Percentiles rank a stretch among this genome's conserved stretches.
These are phyloP conservation scores for Porites divaricata DNA, from an alignment of 92 coral and sea anemone species.

Conservation along the genomic window DNA sequence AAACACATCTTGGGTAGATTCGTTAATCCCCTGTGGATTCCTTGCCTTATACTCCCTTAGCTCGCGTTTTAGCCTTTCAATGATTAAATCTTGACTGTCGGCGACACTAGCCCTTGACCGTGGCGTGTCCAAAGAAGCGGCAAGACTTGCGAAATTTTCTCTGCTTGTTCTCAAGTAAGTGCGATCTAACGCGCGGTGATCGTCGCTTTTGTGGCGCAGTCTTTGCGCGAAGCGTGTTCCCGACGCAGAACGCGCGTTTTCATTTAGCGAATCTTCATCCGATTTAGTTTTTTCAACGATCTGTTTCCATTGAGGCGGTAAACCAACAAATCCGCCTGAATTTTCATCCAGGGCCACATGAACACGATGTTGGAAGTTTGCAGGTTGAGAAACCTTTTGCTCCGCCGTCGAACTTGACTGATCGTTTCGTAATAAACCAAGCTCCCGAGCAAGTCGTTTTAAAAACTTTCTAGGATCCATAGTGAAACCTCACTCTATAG, in stretches of 20 bases:
- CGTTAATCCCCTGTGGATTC: conserved; percentile 32
- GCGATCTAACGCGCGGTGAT: conserved; percentile 9
- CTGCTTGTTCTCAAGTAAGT: conserved; percentile 19
- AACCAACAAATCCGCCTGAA: conserved; percentile 78
- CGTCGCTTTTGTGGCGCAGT: neutral
- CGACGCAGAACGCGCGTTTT: conserved; percentile 24
- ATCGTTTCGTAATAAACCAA: conserved; percentile 16
- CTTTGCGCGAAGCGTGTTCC: conserved; percentile 27
- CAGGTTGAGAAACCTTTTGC: conserved; percentile 69
- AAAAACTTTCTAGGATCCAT: conserved; percentile 48
- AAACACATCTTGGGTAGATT: conserved; percentile 21
- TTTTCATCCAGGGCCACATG: conserved; percentile 76
- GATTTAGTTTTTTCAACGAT: conserved; percentile 43
- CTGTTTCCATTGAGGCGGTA: conserved; percentile 86
- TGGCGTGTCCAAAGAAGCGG: conserved; percentile 49
- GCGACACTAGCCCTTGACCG: conserved; percentile 68
- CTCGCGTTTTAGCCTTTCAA: conserved; percentile 67
- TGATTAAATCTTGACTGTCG: conserved; percentile 61
- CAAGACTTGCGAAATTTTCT: conserved; percentile 16
- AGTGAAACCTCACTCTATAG: neutral
- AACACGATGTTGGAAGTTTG: conserved; percentile 76
- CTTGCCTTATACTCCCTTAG: conserved; percentile 58
- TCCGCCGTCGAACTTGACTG: neutral
- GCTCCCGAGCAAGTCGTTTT: conserved; percentile 30
- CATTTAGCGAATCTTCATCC: conserved; percentile 29